These are phyloP conservation scores for Sympetrum striolatum DNA, from an alignment of 2,888 invertebrate species.

Conservation along the genomic window DNA sequence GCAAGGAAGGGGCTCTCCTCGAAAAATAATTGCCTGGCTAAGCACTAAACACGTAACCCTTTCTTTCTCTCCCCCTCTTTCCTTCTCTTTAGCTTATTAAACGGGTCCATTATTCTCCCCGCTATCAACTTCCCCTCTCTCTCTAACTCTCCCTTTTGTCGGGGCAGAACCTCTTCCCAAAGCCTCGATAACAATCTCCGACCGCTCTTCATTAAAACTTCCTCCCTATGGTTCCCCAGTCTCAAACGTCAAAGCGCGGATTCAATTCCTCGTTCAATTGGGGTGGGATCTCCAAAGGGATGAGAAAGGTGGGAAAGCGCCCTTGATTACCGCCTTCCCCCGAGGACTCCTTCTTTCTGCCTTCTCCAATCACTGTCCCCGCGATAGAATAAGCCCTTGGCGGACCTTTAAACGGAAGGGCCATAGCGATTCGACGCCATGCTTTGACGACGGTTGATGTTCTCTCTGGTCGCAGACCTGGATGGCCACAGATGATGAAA, in stretches of 20 bases:
- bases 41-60: slow-evolving; percentile 20
- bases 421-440: neutral
- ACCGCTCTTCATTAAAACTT: slow-evolving; percentile 42
- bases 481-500: too few relatives aligned
- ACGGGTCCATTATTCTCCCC: slow-evolving; percentile 28
- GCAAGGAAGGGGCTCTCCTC: neutral
- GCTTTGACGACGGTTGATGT: neutral
- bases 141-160: neutral
- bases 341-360: neutral
- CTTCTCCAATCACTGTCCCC: neutral
- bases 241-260: slow-evolving; percentile 40
- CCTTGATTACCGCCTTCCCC: slow-evolving; percentile 8
- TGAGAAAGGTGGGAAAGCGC: neutral
- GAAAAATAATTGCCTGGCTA: slow-evolving; percentile 34
- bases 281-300: neutral
- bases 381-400: neutral
- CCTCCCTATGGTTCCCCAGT: slow-evolving; percentile 38
- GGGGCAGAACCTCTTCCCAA: neutral
- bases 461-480: too few relatives aligned
- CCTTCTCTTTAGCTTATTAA: slow-evolving; percentile 26
- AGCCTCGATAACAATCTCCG: slow-evolving; percentile 40
- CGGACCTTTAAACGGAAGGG: neutral
- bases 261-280: slow-evolving; percentile 31
- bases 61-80: neutral
- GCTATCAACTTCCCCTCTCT: neutral